Evolutionary conservation across 2,888 invertebrate genomes (phyloP).

Genomic region (Callyntrura sp.): DNA sequence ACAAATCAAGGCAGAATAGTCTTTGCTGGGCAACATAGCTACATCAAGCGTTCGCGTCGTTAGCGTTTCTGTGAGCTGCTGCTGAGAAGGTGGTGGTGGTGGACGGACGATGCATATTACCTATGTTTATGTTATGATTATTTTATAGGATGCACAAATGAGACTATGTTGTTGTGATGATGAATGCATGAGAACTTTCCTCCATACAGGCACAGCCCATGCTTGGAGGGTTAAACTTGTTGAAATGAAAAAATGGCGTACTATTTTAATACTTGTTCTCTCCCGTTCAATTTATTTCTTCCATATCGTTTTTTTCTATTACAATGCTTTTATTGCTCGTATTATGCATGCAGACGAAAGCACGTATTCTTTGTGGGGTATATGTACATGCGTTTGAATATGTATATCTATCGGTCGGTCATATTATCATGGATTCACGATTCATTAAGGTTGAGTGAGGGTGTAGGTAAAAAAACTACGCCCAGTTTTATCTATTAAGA

Average conservation of each 20-base stretch:
- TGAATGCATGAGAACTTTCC: constrained; percentile 72
- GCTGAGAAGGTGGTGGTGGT: too few species aligned
- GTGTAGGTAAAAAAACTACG: constrained; percentile 68
- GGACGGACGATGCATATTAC: not conserved
- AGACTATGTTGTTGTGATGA: constrained; percentile 24
- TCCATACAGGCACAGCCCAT: constrained; percentile 68
- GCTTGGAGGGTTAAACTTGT: constrained; percentile 71
- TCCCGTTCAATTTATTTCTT: constrained; percentile 50
- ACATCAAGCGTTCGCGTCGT: too few species aligned
- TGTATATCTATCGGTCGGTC: too few species aligned
- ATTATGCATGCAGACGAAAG: not conserved
- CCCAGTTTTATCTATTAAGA: constrained; percentile 56
- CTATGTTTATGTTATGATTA: constrained; percentile 24
- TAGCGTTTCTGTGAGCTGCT: not conserved
- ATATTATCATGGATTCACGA: constrained; percentile 41
- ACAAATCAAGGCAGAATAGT: not conserved
- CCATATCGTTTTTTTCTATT: constrained; percentile 60
- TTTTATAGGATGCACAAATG: constrained; percentile 45
- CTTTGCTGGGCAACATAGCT: constrained; percentile 3
- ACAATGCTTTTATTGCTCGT: too few species aligned
- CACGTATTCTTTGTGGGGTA: too few species aligned
- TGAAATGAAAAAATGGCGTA: constrained; percentile 69
- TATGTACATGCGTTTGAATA: too few species aligned
- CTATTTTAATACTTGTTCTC: constrained; percentile 68
- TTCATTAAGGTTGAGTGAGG: constrained; percentile 70